These are phyloP conservation scores for Clarias macrocephalus DNA, from an alignment of 2,113 vertebrate species.

Conservation along the genomic window DNA sequence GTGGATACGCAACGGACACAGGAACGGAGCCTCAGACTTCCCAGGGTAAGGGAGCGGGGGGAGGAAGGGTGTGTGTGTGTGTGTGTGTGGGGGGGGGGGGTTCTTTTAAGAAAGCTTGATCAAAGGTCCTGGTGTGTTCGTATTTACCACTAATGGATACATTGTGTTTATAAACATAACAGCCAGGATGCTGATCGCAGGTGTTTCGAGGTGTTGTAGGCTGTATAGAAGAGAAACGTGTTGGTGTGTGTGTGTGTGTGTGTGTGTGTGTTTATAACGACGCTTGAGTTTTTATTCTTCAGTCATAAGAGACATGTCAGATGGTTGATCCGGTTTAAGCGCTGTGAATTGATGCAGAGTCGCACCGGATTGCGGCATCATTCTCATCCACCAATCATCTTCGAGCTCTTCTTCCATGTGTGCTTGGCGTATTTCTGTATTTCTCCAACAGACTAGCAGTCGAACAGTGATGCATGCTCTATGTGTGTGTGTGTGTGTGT, in stretches of 20 bases:
- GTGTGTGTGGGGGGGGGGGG: too few relatives aligned
- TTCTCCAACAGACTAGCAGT: too few relatives aligned
- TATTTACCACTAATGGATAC: too few relatives aligned
- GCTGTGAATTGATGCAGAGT: slow-evolving; percentile 16
- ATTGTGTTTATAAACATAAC: too few relatives aligned
- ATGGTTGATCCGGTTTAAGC: slow-evolving; percentile 56
- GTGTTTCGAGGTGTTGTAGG: background rate
- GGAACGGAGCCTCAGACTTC: slow-evolving; percentile 7
- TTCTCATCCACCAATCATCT: background rate
- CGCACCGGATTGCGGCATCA: slow-evolving; percentile 41
- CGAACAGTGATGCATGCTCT: background rate
- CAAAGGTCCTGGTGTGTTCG: too few relatives aligned
- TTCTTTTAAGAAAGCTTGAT: too few relatives aligned
- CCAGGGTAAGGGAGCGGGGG: slow-evolving; percentile 46
- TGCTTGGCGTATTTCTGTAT: background rate
- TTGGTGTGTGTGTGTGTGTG: too few relatives aligned
- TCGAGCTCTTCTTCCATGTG: background rate
- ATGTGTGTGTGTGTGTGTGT: background rate
- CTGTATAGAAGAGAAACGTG: too few relatives aligned
- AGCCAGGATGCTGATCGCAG: background rate
- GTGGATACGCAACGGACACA: slow-evolving; percentile 21
- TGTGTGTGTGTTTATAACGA: background rate
- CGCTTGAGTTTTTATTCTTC: background rate
- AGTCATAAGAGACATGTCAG: background rate
- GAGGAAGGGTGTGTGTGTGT: too few relatives aligned